Conservation (phyloP, 2,888 invertebrate genomes). For the Drosophila planitibia region DNA sequence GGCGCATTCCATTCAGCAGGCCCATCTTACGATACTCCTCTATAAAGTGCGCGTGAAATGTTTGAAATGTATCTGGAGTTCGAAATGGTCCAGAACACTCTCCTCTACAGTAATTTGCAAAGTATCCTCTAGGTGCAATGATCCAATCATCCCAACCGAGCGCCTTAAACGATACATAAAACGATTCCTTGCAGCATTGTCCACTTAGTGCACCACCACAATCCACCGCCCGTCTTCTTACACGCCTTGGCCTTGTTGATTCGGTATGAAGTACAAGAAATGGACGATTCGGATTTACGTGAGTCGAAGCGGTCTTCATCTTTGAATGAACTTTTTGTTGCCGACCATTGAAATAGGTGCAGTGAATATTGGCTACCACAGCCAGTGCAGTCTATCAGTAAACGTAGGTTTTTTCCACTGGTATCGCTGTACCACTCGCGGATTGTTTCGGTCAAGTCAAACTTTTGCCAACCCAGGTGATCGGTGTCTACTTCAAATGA, state of each 20-base stretch:
- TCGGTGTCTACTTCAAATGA: constrained; percentile 88
- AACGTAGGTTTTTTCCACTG: constrained; percentile 87
- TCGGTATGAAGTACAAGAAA: constrained; percentile 93
- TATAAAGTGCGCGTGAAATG: constrained; percentile 95
- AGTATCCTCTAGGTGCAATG: constrained; percentile 95
- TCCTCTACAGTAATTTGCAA: constrained; percentile 97
- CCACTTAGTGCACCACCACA: constrained; percentile 88
- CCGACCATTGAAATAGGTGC: constrained; percentile 86
- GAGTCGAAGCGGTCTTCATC: constrained; percentile 28
- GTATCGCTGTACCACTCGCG: constrained; percentile 88
- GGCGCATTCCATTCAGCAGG: constrained; percentile 91
- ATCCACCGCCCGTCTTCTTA: constrained; percentile 93
- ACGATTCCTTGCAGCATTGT: constrained; percentile 95
- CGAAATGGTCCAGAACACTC: constrained; percentile 92
- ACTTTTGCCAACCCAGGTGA: constrained; percentile 93
- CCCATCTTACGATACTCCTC: constrained; percentile 94
- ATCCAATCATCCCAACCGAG: constrained; percentile 98
- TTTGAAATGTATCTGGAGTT: constrained; percentile 93
- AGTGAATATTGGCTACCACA: constrained; percentile 91
- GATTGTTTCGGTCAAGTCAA: constrained; percentile 92
- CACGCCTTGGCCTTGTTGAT: constrained; percentile 89
- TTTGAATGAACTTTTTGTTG: constrained; percentile 14
- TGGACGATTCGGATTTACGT: constrained; percentile 90
- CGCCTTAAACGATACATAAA: constrained; percentile 96
- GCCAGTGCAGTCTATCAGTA: constrained; percentile 94